phyloP scores from a whole-genome alignment of 2,888 invertebrate genomes.

The Tinea semifulvella region DNA sequence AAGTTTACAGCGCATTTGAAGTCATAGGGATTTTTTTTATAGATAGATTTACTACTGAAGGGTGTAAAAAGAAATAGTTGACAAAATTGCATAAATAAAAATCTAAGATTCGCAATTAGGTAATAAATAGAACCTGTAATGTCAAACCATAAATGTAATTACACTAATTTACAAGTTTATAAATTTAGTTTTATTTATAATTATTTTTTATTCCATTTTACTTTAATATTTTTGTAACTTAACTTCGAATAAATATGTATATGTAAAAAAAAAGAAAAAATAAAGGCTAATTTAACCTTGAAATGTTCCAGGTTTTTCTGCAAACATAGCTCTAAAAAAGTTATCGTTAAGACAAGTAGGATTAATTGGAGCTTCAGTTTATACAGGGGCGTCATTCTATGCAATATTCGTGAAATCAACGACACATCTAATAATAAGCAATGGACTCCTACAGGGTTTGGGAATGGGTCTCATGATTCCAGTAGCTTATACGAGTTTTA shows the following conservation, averaged over 20 bases:
- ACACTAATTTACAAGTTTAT: too few relatives aligned
- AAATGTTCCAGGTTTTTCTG: slow-evolving; percentile 69
- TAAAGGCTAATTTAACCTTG: slow-evolving; percentile 6
- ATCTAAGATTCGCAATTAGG: too few relatives aligned
- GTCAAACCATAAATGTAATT: too few relatives aligned
- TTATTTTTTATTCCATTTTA: not conserved
- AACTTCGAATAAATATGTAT: not conserved
- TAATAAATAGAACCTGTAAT: too few relatives aligned
- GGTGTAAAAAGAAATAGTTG: too few relatives aligned
- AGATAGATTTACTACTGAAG: too few relatives aligned
- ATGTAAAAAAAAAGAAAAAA: not conserved
- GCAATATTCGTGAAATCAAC: slow-evolving; percentile 71
- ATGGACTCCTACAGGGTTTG: slow-evolving; percentile 70
- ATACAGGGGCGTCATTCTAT: slow-evolving; percentile 68
- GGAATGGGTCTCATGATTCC: slow-evolving; percentile 79
- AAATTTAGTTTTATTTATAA: too few relatives aligned
- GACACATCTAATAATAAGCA: slow-evolving; percentile 70
- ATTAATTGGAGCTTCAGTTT: slow-evolving; percentile 70
- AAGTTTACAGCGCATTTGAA: too few relatives aligned
- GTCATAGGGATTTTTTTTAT: too few relatives aligned
- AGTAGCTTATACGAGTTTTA: slow-evolving; percentile 77
- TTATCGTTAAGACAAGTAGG: slow-evolving; percentile 73
- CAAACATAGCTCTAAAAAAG: slow-evolving; percentile 72
- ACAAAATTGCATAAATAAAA: too few relatives aligned
- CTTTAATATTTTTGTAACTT: not conserved